phyloP scores from a whole-genome alignment of 1,140 invertebrate species.

The Micrasema longulum region DNA sequence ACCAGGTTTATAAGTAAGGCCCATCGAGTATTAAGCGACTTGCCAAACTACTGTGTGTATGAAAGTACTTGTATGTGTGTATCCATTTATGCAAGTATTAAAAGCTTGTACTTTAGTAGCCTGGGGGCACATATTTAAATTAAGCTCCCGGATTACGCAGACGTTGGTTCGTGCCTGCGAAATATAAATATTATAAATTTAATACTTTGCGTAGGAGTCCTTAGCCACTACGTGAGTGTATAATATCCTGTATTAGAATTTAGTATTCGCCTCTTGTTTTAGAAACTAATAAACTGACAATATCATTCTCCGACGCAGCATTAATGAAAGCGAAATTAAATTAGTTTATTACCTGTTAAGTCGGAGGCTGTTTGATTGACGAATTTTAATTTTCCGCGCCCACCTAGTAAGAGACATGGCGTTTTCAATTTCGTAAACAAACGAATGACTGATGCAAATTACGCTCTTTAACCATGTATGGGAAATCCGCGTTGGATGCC shows the following conservation, averaged over 20 bases:
- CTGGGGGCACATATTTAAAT: slow-evolving; percentile 29
- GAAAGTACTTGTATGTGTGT: no score
- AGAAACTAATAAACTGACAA: slow-evolving; percentile 7
- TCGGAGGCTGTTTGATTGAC: no score
- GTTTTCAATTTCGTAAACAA: no score
- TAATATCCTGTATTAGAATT: slow-evolving; percentile 26
- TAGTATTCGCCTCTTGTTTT: slow-evolving; percentile 17
- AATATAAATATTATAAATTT: slow-evolving; percentile 38
- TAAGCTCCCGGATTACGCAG: slow-evolving; percentile 44
- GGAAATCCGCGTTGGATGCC: no score
- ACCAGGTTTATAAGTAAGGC: no score
- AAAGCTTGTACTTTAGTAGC: slow-evolving; percentile 2
- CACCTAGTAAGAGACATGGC: no score
- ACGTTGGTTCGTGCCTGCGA: slow-evolving; percentile 16
- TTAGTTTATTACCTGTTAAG: background rate
- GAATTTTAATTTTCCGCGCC: no score
- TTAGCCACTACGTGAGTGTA: slow-evolving; percentile 10
- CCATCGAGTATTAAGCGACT: slow-evolving; percentile 1
- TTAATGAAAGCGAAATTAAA: slow-evolving; percentile 11
- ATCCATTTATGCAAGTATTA: slow-evolving; percentile 6
- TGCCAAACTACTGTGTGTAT: slow-evolving; percentile 16
- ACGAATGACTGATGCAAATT: no score
- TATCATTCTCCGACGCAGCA: background rate
- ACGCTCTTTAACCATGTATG: no score
- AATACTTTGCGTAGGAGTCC: slow-evolving; percentile 20